Conservation (phyloP, 2,888 invertebrate genomes). For the Ochropleura leucogaster region DNA sequence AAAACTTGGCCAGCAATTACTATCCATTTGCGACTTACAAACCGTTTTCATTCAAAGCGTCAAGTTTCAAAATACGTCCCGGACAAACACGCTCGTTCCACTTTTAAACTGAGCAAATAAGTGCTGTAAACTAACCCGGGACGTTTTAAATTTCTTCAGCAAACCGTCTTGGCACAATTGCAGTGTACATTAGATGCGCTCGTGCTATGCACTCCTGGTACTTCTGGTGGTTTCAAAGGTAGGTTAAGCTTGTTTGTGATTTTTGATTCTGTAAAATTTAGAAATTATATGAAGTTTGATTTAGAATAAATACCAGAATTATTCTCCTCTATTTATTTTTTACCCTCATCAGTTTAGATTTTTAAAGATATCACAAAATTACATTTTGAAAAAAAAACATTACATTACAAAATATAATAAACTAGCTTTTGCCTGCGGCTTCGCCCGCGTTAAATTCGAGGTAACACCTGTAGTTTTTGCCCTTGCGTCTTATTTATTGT, state of each 20-base stretch:
- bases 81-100: conserved; percentile 39
- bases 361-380: too few relatives aligned
- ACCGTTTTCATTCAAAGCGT: conserved; percentile 28
- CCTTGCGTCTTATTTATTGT: too few relatives aligned
- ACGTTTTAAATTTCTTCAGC: conserved; percentile 45
- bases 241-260: conserved; percentile 1
- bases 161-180: conserved; percentile 54
- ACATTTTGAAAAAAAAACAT: too few relatives aligned
- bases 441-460: too few relatives aligned
- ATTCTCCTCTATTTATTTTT: too few relatives aligned
- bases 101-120: conserved; percentile 56
- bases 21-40: conserved; percentile 28
- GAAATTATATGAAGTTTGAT: conserved; percentile 21
- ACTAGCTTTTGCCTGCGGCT: too few relatives aligned
- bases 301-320: not conserved
- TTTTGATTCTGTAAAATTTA: not conserved
- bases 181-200: conserved; percentile 46
- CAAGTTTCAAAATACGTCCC: conserved; percentile 31
- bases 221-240: conserved; percentile 1
- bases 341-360: too few relatives aligned
- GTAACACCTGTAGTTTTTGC: too few relatives aligned
- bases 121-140: conserved; percentile 44
- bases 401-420: too few relatives aligned
- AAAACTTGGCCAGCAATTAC: conserved; percentile 2
- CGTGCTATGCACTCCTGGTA: not conserved